These are phyloP conservation scores for Allophyes oxyacanthae DNA, from an alignment of 2,888 invertebrate genomes.

Conservation along the genomic window DNA sequence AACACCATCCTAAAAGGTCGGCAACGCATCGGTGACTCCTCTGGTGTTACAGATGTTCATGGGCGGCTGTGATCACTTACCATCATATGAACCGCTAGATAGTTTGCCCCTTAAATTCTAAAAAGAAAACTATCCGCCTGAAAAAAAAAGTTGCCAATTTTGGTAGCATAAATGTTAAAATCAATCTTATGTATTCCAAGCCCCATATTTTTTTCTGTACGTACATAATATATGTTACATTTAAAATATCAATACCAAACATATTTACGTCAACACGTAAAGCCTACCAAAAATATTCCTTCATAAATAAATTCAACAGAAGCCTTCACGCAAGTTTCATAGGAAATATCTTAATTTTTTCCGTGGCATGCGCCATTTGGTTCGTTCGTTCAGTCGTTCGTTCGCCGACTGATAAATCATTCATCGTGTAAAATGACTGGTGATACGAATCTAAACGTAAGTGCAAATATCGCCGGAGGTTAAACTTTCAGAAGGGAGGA, in stretches of 20 bases:
- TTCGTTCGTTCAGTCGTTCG: constrained; percentile 54
- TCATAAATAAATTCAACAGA: constrained; percentile 52
- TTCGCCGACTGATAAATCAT: constrained; percentile 61
- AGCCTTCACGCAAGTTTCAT: constrained; percentile 34
- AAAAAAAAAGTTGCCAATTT: too few species aligned
- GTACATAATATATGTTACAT: not conserved
- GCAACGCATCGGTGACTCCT: too few species aligned
- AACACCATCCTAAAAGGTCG: too few species aligned
- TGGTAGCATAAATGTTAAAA: too few species aligned
- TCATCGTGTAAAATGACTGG: constrained; percentile 48
- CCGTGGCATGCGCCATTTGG: constrained; percentile 53
- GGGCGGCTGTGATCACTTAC: too few species aligned
- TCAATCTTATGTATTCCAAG: too few species aligned
- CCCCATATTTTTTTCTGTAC: not conserved
- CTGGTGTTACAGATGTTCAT: too few species aligned
- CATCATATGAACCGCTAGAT: too few species aligned
- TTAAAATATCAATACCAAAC: constrained; percentile 22
- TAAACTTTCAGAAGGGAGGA: constrained; percentile 5
- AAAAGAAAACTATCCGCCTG: too few species aligned
- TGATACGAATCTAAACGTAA: constrained; percentile 35
- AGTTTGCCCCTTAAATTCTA: too few species aligned
- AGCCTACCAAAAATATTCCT: constrained; percentile 25
- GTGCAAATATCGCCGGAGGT: constrained; percentile 31
- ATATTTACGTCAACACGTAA: constrained; percentile 16
- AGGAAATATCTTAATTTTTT: constrained; percentile 56